phyloP scores from a whole-genome alignment of 2,888 invertebrate species.

The Mesodorylaimus sp. region DNA sequence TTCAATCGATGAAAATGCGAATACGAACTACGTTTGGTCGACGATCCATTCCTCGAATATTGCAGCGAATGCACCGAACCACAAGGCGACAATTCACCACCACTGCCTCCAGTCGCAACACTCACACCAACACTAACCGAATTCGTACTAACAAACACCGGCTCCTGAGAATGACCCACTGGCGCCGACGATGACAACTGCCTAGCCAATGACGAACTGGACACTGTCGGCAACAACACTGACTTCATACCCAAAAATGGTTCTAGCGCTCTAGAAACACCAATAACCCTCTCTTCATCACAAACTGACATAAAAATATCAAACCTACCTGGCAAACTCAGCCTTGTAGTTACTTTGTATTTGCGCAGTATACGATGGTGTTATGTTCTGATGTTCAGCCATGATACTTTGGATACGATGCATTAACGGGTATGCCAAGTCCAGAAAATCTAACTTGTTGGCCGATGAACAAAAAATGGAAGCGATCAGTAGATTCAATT shows the following conservation, averaged over 20 bases:
- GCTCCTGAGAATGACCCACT: too few relatives aligned
- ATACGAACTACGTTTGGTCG: too few relatives aligned
- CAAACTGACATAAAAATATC: background rate
- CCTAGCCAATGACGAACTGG: too few relatives aligned
- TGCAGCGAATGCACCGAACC: background rate
- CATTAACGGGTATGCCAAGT: constrained; percentile 46
- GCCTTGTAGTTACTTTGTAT: constrained; percentile 43
- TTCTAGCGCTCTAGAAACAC: constrained; percentile 11
- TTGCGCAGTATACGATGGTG: constrained; percentile 41
- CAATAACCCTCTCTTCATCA: background rate
- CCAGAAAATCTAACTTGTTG: constrained; percentile 54
- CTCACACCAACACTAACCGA: too few relatives aligned
- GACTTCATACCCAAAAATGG: constrained; percentile 12
- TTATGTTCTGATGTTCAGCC: constrained; percentile 33
- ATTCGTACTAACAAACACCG: too few relatives aligned
- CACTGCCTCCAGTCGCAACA: too few relatives aligned
- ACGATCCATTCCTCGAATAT: too few relatives aligned
- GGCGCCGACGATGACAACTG: too few relatives aligned
- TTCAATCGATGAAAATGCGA: constrained; percentile 16
- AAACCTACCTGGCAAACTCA: constrained; percentile 40
- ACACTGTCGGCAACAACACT: constrained; percentile 4
- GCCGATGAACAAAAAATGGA: constrained; percentile 52
- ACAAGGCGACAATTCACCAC: background rate
- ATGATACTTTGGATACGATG: constrained; percentile 48
- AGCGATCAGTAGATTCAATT: constrained; percentile 49